Evolutionary conservation across 2,113 vertebrate genomes (phyloP), one percentile per base, ranked within the genome.

Genomic region (Vimba vimba): DNA sequence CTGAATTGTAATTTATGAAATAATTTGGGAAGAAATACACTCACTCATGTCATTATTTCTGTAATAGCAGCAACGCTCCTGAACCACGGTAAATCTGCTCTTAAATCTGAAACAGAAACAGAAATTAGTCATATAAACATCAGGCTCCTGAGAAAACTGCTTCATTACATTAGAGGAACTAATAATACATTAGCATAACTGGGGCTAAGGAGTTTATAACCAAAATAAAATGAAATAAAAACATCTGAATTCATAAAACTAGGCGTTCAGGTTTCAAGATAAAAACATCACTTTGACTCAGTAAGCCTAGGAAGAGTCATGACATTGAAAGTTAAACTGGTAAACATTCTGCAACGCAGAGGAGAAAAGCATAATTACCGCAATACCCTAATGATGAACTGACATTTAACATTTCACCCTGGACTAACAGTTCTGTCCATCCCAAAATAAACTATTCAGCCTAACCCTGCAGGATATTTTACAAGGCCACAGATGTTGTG

Each of bases 1-100:
- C 25, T 76, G 47, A 76, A 52, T 52, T 30, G 33, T 36, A 39
- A 68, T 57, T 57, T 23, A 23, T 57, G 19, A 50, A 45, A 15
- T 27, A 27, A 25, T 45, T 45, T 25, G 25, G 25, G 4, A 55
- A 6, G 2, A 59, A 27, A 15, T 33, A 27, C 27, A 82, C 85
- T 90, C 64, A 89, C 89, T 82, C 57, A 87, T 85, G 76, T 84
- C 85, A 88, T 86, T 64, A 30, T 84, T 74, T 79, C 79, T 83
- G 81, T 80, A 68, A 75, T 50, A 23, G 62, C 60, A 27, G 71
- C 8, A n/a, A 39, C 15, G 23, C 10, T 62, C 55, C 25, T 82
- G 12, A 83, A 52, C 52, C 27, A n/a, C 45, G 1, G 15, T 27
- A 74, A 62, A 59, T 36, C 73, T 77, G 79, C 30, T 74, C 62